phyloP scores from a whole-genome alignment of 1,140 invertebrate species.

The Solenopsis invicta region DNA sequence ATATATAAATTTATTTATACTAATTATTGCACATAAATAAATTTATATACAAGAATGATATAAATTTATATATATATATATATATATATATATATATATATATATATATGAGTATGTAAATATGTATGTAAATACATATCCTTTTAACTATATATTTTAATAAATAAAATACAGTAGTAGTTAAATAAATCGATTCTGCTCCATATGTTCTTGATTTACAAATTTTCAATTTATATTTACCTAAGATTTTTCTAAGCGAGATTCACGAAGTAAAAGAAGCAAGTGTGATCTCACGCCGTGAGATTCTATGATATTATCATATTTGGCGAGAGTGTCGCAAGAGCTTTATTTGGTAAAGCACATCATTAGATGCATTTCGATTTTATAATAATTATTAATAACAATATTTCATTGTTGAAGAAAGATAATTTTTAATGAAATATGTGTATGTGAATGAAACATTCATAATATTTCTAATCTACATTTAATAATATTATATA shows the following conservation, averaged over 20 bases:
- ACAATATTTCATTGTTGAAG: constrained; percentile 1
- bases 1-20: no score
- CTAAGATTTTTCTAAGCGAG: background rate
- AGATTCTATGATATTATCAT: background rate
- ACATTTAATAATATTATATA: constrained; percentile 1
- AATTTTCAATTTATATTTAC: constrained; percentile 21
- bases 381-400: constrained; percentile 11
- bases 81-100: no score
- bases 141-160: no score
- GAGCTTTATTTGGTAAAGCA: background rate
- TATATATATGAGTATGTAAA: no score
- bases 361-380: background rate
- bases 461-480: background rate
- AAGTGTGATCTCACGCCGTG: no score
- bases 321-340: constrained; percentile 30
- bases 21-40: no score
- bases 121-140: no score
- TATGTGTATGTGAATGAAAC: background rate
- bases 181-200: no score
- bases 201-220: no score
- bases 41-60: no score
- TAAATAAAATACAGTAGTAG: no score
- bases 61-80: no score
- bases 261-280: background rate
- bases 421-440: background rate